Base-by-base conservation (phyloP, 2,888 invertebrate genomes). In the Drosophila prostipennis region DNA sequence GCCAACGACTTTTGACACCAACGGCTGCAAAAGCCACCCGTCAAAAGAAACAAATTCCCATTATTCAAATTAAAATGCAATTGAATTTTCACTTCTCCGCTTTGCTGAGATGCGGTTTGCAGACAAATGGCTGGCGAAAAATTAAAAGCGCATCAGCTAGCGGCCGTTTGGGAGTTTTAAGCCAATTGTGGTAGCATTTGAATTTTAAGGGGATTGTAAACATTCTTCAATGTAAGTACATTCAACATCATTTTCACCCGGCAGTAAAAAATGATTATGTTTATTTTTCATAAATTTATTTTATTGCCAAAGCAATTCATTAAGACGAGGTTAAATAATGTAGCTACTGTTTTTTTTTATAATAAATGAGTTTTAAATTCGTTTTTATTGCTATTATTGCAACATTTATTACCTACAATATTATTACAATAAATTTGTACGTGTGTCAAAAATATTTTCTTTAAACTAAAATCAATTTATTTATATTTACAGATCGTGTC, bases 11-110 rank as follows among this genome's bases (percentile, higher is more conserved):
- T 79, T 83, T 82, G 86, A 86, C 82, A 86, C 79, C 79, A 69
- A 59, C 76, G 76, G 40, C 63, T 58, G 57, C 57, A 32, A 54
- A 68, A 60, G 56, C 65, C 45, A 46, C 10, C 42, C 58, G 60
- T 52, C 51, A 54, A 56, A 74, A 70, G 43, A 34, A 64, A 65
- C 72, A 59, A 80, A 87, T 84, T 87, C 84, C 78, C 87, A 84
- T 79, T 84, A 86, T 80, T 84, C 72, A 79, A 87, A 80, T 82
- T 75, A 78, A 87, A 87, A 76, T 87, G 85, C 87, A 84, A 77
- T 84, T 87, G 87, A 73, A 79, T 80, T 84, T 84, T 84, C 84
- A 87, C 87, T 84, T 80, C 76, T 80, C 46, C 72, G 55, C 70
- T 64, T 43, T 16, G 53, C 53, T 26, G 26, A 60, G 70, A 69